Evolutionary conservation across 2,113 vertebrate species (phyloP), one percentile per base, ranked within the genome.

Genomic region (Hemiprocne comata): DNA sequence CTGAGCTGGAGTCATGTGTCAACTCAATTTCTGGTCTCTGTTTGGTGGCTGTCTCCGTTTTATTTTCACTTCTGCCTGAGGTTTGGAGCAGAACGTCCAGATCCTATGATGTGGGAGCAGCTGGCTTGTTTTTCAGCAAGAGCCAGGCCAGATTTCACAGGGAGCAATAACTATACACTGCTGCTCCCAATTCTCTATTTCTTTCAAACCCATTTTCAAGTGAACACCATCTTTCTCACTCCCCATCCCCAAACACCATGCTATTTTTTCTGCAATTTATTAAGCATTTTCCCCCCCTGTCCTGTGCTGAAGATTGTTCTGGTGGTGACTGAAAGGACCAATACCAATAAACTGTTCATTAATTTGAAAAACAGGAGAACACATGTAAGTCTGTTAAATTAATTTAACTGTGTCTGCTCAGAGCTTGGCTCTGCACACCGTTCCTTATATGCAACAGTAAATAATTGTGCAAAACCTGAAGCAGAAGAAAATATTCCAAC

Each of bases 1-100:
- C 18, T 0, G 5, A 6, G 25, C 66, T 24, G 1, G 3, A 9
- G 6, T 24, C 1, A 1, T 3, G 21, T 25, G 40, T 5, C 2
- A 38, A 51, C 51, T 64, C 9, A 24, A 54, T 61, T 42, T 14
- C 69, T 18, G 25, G 36, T 25, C 28, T 7, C 11, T 0, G 3
- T 36, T 38, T 38, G 33, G 13, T 10, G 11, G 5, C 36, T 31
- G 31, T 34, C 17, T 62, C 38, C 13, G 2, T 12, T 48, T 23
- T 11, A 54, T 31, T 42, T n/a, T 9, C 50, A 20, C 38, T 64
- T 42, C 38, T 60, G 61, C 55, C n/a, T 2, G 20, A 44, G 73
- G 29, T 36, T 20, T 34, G 58, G 53, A 78, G 72, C 53, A 3
- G 62, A 48, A 18, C 1, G 1, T 11, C 46, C 0, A 0, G 20